Base-by-base conservation (phyloP, 2,888 invertebrate species). In the Lomographa bimaculata region DNA sequence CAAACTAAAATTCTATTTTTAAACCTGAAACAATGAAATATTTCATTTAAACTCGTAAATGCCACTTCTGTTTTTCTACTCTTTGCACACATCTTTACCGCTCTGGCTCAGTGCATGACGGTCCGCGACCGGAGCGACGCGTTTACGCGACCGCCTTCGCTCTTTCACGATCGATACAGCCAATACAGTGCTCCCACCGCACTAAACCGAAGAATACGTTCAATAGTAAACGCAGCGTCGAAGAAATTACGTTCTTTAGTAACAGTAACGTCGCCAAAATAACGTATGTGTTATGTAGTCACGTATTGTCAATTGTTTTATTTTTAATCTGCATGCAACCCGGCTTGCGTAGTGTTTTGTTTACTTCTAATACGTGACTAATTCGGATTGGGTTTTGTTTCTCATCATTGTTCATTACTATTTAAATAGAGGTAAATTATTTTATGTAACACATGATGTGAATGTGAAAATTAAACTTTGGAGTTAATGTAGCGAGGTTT, bases 101-200 rank as follows among this genome's bases (percentile, higher is more conserved):
- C 48, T 47, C 61, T 6, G 5, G 20, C 19, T 69, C 76, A 85
- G 85, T 85, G 77, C 79, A 71, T 77, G 69, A 59, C 71, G 62
- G 71, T 63, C 17, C 39, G 50, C 48, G 46, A 21, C 9, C 41
- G 44, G 44, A 29, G 50, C 48, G 53, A 32, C 24, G 38, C 53
- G 55, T 37, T 36, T 8, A 14, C 3, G 36, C 48, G 41, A 30
- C 24, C 46, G 43, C 50, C 50, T 59, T 63, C 65, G 57, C 29
- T 28, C 49, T 38, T 38, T 40, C 40, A 37, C 57, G 64, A 60
- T 64, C 57, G 49, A 58, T 66, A 57, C 34, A 45, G 14, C 34
- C 46, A 46, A 44, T 44, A 48, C 49, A 39, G 57, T 43, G 46
- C n/a, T 50, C 41, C 28, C 14, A 25, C 19, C 10, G 18, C 21